Percentiles rank a stretch among this genome's conserved stretches.
phyloP scores from a whole-genome alignment of 2,113 vertebrate species.

The Sebastes schlegelii region DNA sequence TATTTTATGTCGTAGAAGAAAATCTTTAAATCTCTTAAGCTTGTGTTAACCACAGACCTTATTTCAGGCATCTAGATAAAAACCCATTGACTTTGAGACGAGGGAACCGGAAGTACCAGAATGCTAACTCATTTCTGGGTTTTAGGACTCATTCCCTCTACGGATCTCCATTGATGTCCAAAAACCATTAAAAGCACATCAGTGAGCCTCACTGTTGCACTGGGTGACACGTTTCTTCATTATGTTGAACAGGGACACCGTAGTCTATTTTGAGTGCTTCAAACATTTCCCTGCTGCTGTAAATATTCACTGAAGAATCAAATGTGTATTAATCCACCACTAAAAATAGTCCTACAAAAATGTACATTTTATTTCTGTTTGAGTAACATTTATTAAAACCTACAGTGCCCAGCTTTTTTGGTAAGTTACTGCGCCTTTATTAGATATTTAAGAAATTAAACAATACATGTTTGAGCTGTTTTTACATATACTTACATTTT shows the following conservation, averaged over 20 bases:
- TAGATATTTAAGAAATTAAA: neutral
- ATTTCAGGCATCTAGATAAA: too few species aligned
- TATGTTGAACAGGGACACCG: neutral
- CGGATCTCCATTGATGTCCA: neutral
- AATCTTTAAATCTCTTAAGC: too few species aligned
- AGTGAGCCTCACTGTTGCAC: neutral
- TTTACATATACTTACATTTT: neutral
- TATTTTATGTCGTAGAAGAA: too few species aligned
- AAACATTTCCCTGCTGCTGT: neutral
- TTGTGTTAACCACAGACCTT: too few species aligned
- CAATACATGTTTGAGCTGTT: neutral
- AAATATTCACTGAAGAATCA: neutral
- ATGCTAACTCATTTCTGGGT: too few species aligned
- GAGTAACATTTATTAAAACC: neutral
- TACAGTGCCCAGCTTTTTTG: neutral
- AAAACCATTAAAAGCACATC: neutral
- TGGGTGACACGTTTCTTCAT: neutral
- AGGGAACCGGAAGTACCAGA: too few species aligned
- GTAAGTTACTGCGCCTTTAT: neutral
- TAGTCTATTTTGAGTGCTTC: neutral
- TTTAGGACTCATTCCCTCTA: too few species aligned
- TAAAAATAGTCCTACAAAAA: neutral
- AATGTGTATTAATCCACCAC: neutral
- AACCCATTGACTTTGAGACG: too few species aligned
- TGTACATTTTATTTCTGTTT: neutral